phyloP scores from a whole-genome alignment of 2,797 vertebrate genomes.

The Babyrousa celebensis region DNA sequence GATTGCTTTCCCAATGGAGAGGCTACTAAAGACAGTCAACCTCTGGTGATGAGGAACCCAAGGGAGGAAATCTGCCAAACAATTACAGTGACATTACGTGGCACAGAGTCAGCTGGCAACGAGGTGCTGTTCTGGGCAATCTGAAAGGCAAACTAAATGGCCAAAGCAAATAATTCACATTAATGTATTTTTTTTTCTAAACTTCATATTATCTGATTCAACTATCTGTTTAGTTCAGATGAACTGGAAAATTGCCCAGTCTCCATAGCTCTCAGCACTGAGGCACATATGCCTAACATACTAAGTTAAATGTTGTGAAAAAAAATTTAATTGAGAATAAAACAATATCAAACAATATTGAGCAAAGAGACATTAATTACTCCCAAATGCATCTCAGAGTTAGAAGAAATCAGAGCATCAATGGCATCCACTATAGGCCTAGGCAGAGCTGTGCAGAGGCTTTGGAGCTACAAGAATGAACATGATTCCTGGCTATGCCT shows the following conservation, averaged over 20 bases:
- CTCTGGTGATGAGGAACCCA: background rate
- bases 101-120: slow-evolving; percentile 40
- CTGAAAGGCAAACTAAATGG: slow-evolving; percentile 39
- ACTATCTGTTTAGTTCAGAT: slow-evolving; percentile 65
- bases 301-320: slow-evolving; percentile 63
- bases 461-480: background rate
- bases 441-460: background rate
- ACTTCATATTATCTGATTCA: slow-evolving; percentile 8
- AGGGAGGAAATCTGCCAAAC: slow-evolving; percentile 45
- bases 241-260: slow-evolving; percentile 66
- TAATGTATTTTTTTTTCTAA: slow-evolving; percentile 43
- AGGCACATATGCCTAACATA: slow-evolving; percentile 42
- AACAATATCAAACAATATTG: slow-evolving; percentile 61
- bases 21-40: background rate
- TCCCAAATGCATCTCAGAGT: slow-evolving; percentile 1
- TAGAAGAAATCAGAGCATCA: background rate
- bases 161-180: slow-evolving; percentile 69
- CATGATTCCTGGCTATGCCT: background rate
- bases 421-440: background rate
- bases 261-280: slow-evolving; percentile 62
- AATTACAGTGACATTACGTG: slow-evolving; percentile 1
- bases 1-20: slow-evolving; percentile 53
- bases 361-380: slow-evolving; percentile 45
- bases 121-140: slow-evolving; percentile 10
- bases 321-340: slow-evolving; percentile 62